A percentile compares a stretch with the other conserved stretches of the same genome.
Conservation (phyloP, 2,113 vertebrate genomes). For the Panthera tigris region DNA sequence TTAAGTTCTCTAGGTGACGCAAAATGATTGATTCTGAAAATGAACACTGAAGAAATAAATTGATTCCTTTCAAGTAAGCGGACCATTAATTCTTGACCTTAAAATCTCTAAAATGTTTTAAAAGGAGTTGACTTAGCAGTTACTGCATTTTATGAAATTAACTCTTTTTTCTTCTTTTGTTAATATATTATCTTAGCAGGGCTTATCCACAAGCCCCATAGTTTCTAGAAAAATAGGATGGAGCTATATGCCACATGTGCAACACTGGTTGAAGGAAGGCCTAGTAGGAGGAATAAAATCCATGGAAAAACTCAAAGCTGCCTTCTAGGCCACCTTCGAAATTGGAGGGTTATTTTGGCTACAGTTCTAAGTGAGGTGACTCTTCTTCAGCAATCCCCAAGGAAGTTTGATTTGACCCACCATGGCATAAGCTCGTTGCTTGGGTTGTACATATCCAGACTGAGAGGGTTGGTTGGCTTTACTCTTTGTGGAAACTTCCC, state of each 20-base stretch:
- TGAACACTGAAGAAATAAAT: constrained; percentile 78
- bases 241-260: not conserved
- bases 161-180: not conserved
- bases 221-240: not conserved
- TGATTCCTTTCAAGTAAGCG: constrained; percentile 78
- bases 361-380: not conserved
- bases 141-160: constrained; percentile 33
- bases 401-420: not conserved
- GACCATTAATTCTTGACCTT: constrained; percentile 79
- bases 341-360: not conserved
- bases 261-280: not conserved
- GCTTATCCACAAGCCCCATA: not conserved
- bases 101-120: constrained; percentile 75
- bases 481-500: too few species aligned
- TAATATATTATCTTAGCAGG: constrained; percentile 13
- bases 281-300: not conserved
- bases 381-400: not conserved
- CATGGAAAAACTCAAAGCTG: not conserved
- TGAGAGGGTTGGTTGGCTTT: not conserved
- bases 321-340: not conserved
- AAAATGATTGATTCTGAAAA: constrained; percentile 82
- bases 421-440: not conserved
- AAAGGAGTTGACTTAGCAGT: constrained; percentile 79
- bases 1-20: constrained; percentile 74
- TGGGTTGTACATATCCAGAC: not conserved